phyloP scores from a whole-genome alignment of 92 coral and sea anemone genomes.

The Chrysogorgia sp. region DNA sequence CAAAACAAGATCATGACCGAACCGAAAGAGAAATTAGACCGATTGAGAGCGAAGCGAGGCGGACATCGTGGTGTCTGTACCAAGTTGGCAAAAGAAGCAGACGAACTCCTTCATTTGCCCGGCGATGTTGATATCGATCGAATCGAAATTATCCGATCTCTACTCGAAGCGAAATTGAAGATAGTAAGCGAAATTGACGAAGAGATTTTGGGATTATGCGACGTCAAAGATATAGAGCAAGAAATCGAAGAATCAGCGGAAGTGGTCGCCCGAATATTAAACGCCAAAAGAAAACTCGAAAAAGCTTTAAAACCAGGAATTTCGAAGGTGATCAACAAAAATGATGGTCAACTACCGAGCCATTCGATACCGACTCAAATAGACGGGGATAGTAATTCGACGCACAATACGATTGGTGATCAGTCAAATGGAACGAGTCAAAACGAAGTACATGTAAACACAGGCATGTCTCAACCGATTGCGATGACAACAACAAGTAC shows the following conservation, averaged over 20 bases:
- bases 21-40: conserved; percentile 6
- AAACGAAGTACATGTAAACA: conserved; percentile 11
- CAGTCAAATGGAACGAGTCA: neutral
- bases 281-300: conserved; percentile 2
- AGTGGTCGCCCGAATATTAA: conserved; percentile 17
- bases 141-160: neutral
- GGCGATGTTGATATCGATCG: neutral
- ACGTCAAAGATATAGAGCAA: conserved; percentile 8
- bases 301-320: neutral
- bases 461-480: neutral
- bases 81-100: conserved; percentile 29
- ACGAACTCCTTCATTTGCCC: neutral
- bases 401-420: neutral
- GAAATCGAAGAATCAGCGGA: conserved; percentile 27
- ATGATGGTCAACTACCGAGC: neutral
- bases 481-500: neutral
- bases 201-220: conserved; percentile 24
- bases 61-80: conserved; percentile 30
- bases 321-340: conserved; percentile 10
- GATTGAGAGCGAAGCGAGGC: conserved; percentile 22
- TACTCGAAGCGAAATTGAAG: conserved; percentile 3
- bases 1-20: neutral
- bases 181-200: conserved; percentile 8
- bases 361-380: neutral
- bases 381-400: neutral